Percentiles rank a stretch among this genome's conserved stretches.
Conservation (phyloP, 2,888 invertebrate genomes). For the Ellobium chinense region DNA sequence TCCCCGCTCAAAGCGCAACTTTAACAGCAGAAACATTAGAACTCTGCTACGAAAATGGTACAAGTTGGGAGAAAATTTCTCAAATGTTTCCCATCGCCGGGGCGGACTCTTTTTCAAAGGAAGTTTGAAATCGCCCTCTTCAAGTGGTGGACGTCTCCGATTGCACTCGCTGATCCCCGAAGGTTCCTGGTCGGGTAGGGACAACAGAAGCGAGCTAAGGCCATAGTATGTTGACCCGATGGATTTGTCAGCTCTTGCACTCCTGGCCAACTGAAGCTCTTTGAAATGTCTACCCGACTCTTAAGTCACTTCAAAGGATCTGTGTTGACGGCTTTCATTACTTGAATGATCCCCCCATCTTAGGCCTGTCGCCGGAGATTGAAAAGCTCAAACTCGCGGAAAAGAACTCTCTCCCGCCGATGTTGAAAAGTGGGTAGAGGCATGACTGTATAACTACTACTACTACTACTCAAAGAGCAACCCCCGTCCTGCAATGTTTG, state of each 20-base stretch:
- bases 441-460: slow-evolving; percentile 11
- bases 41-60: too few species aligned
- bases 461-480: too few species aligned
- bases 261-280: background rate
- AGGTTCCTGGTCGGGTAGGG: background rate
- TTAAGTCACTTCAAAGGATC: slow-evolving; percentile 29
- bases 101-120: too few species aligned
- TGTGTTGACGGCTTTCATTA: slow-evolving; percentile 21
- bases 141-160: too few species aligned
- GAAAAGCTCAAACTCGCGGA: background rate
- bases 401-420: background rate
- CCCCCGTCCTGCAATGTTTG: slow-evolving; percentile 8
- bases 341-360: slow-evolving; percentile 33
- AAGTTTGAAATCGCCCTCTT: too few species aligned
- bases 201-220: background rate
- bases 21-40: too few species aligned
- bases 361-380: slow-evolving; percentile 25
- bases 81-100: too few species aligned
- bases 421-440: background rate
- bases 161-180: slow-evolving; percentile 8
- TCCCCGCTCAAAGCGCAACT: too few species aligned
- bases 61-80: too few species aligned
- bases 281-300: slow-evolving; percentile 36
- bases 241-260: slow-evolving; percentile 32
- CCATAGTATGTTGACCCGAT: slow-evolving; percentile 15